Evolutionary conservation across 1,140 invertebrate species (phyloP), one percentile per base, ranked within the genome.

Genomic region (Drosophila pallidifrons): DNA sequence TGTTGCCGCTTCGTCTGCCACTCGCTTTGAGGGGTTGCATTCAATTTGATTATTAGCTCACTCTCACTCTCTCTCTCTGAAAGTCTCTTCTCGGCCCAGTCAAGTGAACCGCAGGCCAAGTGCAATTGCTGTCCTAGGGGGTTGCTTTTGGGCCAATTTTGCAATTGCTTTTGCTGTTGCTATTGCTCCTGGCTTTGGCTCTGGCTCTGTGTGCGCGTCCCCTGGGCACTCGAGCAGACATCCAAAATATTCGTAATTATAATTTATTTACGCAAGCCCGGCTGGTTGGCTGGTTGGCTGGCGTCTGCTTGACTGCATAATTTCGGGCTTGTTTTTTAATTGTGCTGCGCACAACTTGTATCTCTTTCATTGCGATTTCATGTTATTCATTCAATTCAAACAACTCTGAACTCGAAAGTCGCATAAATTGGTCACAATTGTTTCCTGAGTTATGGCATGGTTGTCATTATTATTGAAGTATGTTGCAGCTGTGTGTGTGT

Each of bases 21-120:
- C 8, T 35, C 32, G 6, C 35, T 57, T 57, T 41, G 30, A 59
- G 63, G 83, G 81, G 81, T 89, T 89, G 85, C 85, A 89, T 89
- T 79, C 85, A 88, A 89, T 88, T 88, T 89, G 85, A 90, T 88
- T 88, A 88, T 90, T 88, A 89, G 81, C 85, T 38, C 28, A 55
- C 13, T 35, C 25, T 6, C 16, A 2, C 16, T 20, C 20, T 20
- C 20, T 20, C 20, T 20, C 16, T 16, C 16, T 16, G 16, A 1
- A 16, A 16, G 16, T 1, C 35, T 88, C 81, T 77, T 78, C 41
- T 20, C 47, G 20, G 47, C 25, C 10, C 35, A 28, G 32, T 69
- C 69, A 77, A 79, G 55, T 66, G 67, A 72, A 63, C 57, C 74
- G 63, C 45, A 74, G 35, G 66, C 64, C 75, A 73, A 73, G 59